Evolutionary conservation across 2,888 invertebrate species (phyloP), one percentile per base, ranked within the genome.

Genomic region (Lycocerus yunnanus): DNA sequence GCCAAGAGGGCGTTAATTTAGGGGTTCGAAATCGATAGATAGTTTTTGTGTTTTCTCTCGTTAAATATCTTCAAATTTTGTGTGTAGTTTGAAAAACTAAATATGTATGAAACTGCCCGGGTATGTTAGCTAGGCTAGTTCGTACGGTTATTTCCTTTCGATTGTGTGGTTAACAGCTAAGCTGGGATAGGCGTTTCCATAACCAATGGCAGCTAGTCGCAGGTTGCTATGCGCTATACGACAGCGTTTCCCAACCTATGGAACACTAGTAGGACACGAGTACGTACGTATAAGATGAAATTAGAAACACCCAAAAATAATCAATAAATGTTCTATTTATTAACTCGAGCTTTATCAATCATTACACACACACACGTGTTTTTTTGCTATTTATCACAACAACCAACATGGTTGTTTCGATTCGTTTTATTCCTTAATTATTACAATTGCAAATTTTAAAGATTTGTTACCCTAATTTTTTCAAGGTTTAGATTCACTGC

Each of bases 91-190:
- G 13, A 61, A 71, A 63, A 76, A 71, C 76, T 76, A 76, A 76
- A 73, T 76, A 73, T 76, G 73, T 76, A 76, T 76, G 73, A 78
- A 78, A 80, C 78, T 77, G 78, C 72, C 79, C 76, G 76, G 76
- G 73, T 73, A 74, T 69, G 73, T 73, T 73, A 77, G 77, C 74
- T 73, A 77, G 77, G 78, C 77, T 69, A 77, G 79, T 78, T 80
- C 78, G 78, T 80, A 82, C 80, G 79, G 79, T 81, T 75, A 81
- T 82, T 81, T 77, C 78, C 78, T 78, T 81, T 82, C 80, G 81
- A 82, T 82, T 82, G 82, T 81, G 80, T 81, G 80, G 81, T 81
- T 81, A 80, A 80, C 78, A 80, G 78, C 80, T 77, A 76, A 68
- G 75, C 74, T 74, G 68, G 76, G 81, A 82, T 82, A 82, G 82